phyloP scores from a whole-genome alignment of 2,888 invertebrate species.

The Synergus laeviventris region DNA sequence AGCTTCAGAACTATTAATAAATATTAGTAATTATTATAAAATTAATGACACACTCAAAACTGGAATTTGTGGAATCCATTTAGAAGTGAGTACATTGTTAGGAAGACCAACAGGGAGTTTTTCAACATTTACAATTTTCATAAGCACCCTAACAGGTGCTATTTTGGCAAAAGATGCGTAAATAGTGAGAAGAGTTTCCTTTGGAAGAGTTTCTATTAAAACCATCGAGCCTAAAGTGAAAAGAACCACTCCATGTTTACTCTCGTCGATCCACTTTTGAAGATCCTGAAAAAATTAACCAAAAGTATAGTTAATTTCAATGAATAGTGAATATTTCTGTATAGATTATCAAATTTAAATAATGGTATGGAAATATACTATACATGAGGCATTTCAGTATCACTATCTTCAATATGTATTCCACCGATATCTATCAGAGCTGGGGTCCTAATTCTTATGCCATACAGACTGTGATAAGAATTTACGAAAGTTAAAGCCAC shows the following conservation, averaged over 20 bases:
- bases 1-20: neutral
- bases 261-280: conserved; percentile 61
- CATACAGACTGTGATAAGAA: conserved; percentile 76
- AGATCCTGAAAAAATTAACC: too few relatives aligned
- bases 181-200: conserved; percentile 54
- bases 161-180: conserved; percentile 61
- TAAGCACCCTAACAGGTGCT: conserved; percentile 60
- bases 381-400: conserved; percentile 51
- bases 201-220: conserved; percentile 59
- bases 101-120: conserved; percentile 61
- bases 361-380: conserved; percentile 11
- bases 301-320: too few relatives aligned
- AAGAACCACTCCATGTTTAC: conserved; percentile 63
- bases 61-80: conserved; percentile 65
- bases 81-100: conserved; percentile 54
- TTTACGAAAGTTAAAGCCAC: conserved; percentile 77
- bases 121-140: conserved; percentile 56
- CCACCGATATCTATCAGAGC: conserved; percentile 78
- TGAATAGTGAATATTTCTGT: too few relatives aligned
- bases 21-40: neutral
- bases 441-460: conserved; percentile 74
- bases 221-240: conserved; percentile 66
- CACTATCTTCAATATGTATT: conserved; percentile 75
- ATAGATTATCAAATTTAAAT: too few relatives aligned
- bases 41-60: conserved; percentile 60